Evolutionary conservation across 2,797 vertebrate species (phyloP), one percentile per base, ranked within the genome.

Genomic region (Leuciscus waleckii): DNA sequence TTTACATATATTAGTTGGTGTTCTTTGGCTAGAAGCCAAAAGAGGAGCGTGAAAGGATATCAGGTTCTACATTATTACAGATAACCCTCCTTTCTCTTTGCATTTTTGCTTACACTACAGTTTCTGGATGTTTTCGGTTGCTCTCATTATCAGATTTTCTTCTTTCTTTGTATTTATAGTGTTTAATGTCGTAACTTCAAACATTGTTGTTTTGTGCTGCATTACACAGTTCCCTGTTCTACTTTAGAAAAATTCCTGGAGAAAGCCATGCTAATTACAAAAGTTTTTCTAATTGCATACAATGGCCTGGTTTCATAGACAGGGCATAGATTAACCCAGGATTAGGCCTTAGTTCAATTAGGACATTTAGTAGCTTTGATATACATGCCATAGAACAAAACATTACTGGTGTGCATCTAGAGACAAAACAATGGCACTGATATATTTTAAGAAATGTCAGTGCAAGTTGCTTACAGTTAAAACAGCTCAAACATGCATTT

Each of bases 141-240:
- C 68, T 63, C 65, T 79, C 75, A 79, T 84, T 61, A 79, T 32
- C 51, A 46, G 65, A 79, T 79, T 35, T 69, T 58, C 37, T 17
- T 78, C n/a, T 29, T 69, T 77, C 19, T 69, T 26, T 78, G 63
- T 43, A 29, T 69, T 43, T 51, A 35, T 29, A 67, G n/a, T 39
- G 32, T 83, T 68, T 76, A 75, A 65, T 83, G 54, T n/a, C 46
- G 26, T 75, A 41, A 83, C 74, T 70, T 84, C 74, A 84, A 84
- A 84, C 82, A 78, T 63, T 46, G 41, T 26, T 51, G 29, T 75
- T 74, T 76, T 54, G 43, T 54, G 61, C 71, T 21, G 41, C 43
- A 75, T 29, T 70, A n/a, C 67, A 81, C n/a, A 29, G 21, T 76
- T 67, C 63, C 37, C 32, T 68, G 73, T 68, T 69, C 73, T 51